Evolutionary conservation across 2,888 invertebrate species (phyloP).

Genomic region (Cryptocheilus praepositus): DNA sequence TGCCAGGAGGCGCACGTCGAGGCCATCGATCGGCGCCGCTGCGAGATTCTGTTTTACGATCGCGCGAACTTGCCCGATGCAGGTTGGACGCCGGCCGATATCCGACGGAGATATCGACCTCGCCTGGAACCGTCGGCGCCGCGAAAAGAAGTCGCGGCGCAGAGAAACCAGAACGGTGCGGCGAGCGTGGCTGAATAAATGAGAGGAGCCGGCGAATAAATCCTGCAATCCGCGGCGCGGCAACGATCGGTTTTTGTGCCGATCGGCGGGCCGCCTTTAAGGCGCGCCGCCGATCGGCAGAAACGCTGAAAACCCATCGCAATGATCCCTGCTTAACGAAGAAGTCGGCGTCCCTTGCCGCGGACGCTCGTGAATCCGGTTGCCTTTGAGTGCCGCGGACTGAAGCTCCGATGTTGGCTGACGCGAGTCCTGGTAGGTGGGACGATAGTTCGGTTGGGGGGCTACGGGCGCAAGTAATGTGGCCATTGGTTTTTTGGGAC

Average conservation of each 20-base stretch:
- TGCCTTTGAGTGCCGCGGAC: neutral
- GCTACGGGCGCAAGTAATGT: no score
- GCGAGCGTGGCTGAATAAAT: constrained; percentile 24
- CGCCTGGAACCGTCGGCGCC: no score
- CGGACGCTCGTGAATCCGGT: neutral
- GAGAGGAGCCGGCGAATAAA: constrained; percentile 30
- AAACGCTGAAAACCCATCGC: no score
- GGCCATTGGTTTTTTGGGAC: no score
- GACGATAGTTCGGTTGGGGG: no score
- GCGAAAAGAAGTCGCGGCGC: constrained; percentile 4
- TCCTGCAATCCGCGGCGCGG: constrained; percentile 20
- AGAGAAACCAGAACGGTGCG: constrained; percentile 25
- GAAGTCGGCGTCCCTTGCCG: neutral
- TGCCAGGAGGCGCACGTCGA: neutral
- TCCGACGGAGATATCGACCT: no score
- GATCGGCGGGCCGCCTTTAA: no score
- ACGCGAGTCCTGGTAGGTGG: no score
- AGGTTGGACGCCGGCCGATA: no score
- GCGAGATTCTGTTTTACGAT: constrained; percentile 1
- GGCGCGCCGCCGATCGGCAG: no score
- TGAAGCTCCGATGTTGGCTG: no score
- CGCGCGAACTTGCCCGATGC: constrained; percentile 7
- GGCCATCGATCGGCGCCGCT: neutral
- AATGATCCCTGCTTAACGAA: no score
- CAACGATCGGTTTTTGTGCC: constrained; percentile 30